Conservation (phyloP, 2,888 invertebrate species). For the Pristionchus arcanus region DNA sequence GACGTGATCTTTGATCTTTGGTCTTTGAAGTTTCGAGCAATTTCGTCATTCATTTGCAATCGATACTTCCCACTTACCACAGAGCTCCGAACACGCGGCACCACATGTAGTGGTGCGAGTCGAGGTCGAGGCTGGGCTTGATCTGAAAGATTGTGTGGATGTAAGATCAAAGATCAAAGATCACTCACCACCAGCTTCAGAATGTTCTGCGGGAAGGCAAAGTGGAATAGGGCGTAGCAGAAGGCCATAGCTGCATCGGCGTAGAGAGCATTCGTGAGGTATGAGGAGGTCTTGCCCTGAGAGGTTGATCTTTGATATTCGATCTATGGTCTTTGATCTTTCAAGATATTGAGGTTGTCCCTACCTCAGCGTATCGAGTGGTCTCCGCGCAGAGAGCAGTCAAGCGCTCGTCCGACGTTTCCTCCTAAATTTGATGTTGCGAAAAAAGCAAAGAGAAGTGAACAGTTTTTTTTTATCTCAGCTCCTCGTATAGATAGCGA, state of each 20-base stretch:
- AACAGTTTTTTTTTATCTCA: no score
- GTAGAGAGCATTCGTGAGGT: conserved; percentile 70
- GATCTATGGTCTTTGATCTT: background rate
- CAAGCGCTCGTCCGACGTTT: conserved; percentile 66
- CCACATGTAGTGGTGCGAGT: conserved; percentile 74
- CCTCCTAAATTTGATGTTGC: background rate
- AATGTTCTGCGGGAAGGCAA: conserved; percentile 70
- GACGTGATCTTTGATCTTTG: background rate
- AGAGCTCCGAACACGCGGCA: conserved; percentile 72
- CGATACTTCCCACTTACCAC: conserved; percentile 50
- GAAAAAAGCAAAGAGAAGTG: background rate
- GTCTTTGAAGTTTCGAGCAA: background rate
- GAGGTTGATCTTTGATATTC: background rate
- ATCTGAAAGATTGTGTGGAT: conserved; percentile 61
- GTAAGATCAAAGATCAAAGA: conserved; percentile 18
- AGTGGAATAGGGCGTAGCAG: conserved; percentile 71
- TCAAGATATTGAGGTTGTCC: conserved; percentile 11
- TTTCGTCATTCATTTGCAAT: conserved; percentile 23
- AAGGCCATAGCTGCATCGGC: conserved; percentile 70
- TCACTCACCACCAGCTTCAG: conserved; percentile 33
- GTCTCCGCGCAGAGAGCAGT: conserved; percentile 71
- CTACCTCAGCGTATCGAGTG: conserved; percentile 72
- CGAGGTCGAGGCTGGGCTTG: conserved; percentile 69
- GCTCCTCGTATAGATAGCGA: no score
- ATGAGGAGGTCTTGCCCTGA: conserved; percentile 66